phyloP scores from a whole-genome alignment of 2,797 vertebrate species.

The Acipenser transmontanus region DNA sequence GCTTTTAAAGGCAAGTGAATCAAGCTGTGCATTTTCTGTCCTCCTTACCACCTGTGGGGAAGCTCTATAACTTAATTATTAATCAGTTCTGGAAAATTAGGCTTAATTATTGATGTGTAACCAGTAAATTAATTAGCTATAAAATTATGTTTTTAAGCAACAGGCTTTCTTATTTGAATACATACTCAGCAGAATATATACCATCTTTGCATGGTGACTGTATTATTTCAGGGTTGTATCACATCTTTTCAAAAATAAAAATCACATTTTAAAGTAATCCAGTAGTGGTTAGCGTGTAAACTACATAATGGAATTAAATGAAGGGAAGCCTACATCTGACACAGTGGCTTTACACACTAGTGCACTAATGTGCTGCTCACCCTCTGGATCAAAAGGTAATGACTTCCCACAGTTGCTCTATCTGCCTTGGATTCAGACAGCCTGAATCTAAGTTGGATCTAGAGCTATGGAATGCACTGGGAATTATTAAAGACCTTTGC shows the following conservation, averaged over 20 bases:
- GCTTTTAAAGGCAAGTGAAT: too few relatives aligned
- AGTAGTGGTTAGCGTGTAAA: neutral
- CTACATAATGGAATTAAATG: neutral
- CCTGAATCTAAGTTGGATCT: neutral
- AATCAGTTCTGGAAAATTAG: neutral
- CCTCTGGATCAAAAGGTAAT: neutral
- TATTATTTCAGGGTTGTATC: too few relatives aligned
- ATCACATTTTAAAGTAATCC: neutral
- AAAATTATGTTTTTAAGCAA: neutral
- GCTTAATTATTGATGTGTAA: neutral
- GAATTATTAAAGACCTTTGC: slow-evolving; percentile 3
- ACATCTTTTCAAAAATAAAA: too few relatives aligned
- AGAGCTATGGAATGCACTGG: neutral
- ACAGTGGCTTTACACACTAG: neutral
- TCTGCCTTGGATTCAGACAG: neutral
- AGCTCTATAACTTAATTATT: too few relatives aligned
- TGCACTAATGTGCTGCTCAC: neutral
- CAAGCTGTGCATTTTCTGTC: too few relatives aligned
- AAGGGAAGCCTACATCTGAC: neutral
- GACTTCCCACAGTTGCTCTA: neutral
- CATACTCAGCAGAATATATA: neutral
- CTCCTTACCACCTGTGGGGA: too few relatives aligned
- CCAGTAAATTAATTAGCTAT: neutral
- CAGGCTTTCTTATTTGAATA: neutral
- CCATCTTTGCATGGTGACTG: too few relatives aligned